phyloP scores from a whole-genome alignment of 2,113 vertebrate species.

The Zosterops borbonicus region DNA sequence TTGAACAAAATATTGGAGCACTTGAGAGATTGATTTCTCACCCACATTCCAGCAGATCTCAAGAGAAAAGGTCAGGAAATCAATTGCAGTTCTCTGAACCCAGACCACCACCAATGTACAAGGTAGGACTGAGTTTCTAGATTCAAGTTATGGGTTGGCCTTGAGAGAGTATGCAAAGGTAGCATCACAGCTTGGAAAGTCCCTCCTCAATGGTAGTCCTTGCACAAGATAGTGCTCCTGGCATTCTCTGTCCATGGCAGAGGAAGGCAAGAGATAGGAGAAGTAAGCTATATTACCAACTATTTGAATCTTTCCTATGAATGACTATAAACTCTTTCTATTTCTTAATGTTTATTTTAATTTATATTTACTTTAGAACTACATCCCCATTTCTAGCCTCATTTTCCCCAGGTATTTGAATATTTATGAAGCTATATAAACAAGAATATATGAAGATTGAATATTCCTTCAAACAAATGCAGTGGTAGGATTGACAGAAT shows the following conservation, averaged over 20 bases:
- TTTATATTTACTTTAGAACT: slow-evolving; percentile 6
- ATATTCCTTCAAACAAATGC: background rate
- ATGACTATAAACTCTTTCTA: background rate
- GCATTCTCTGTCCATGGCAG: background rate
- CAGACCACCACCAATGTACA: background rate
- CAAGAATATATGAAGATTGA: background rate
- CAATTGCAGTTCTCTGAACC: background rate
- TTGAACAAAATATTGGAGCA: background rate
- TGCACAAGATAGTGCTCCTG: background rate
- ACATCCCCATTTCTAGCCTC: background rate
- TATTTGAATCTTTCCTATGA: background rate
- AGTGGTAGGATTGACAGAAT: background rate
- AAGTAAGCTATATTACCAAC: background rate
- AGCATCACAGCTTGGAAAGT: background rate
- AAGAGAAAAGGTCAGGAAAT: background rate
- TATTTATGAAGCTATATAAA: slow-evolving; percentile 15
- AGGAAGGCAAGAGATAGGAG: background rate
- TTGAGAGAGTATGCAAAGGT: background rate
- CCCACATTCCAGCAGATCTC: background rate
- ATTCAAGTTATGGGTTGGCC: background rate
- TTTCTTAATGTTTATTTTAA: slow-evolving; percentile 3
- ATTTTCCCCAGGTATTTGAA: background rate
- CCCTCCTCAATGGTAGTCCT: background rate
- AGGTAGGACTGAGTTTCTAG: background rate
- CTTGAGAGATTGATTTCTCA: background rate